Evolutionary conservation across 2,888 invertebrate genomes (phyloP).

Genomic region (Synanthedon andrenaeformis): DNA sequence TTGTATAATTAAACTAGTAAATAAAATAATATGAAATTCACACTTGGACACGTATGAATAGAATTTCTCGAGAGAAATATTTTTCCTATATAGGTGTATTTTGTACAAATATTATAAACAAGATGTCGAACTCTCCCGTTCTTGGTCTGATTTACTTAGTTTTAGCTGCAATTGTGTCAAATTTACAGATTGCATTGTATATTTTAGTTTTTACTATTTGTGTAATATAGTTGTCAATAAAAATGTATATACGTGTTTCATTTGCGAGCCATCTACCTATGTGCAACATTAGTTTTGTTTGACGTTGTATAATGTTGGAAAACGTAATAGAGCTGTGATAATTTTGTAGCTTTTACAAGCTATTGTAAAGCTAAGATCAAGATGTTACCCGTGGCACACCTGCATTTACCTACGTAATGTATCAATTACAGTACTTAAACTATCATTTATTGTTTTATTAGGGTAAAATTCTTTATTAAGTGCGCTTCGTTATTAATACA

Average conservation of each 20-base stretch:
- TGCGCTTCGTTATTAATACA: no score
- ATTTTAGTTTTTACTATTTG: constrained; percentile 25
- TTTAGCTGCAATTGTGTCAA: constrained; percentile 30
- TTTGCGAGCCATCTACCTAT: not conserved
- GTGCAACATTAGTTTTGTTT: no score
- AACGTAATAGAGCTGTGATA: no score
- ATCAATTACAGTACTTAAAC: no score
- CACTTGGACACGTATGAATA: constrained; percentile 20
- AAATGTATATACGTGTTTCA: not conserved
- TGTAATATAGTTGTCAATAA: constrained; percentile 39
- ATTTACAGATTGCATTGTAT: constrained; percentile 32
- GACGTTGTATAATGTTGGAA: no score
- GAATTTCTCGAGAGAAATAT: constrained; percentile 10
- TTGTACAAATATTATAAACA: constrained; percentile 17
- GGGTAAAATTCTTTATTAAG: no score
- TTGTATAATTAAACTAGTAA: not conserved
- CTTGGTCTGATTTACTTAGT: constrained; percentile 9
- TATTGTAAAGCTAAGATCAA: no score
- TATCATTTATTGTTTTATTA: no score
- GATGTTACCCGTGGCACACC: no score
- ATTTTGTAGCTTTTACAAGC: no score
- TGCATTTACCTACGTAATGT: no score
- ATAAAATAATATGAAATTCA: not conserved
- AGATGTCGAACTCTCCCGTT: constrained; percentile 7
- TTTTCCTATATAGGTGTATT: constrained; percentile 23